Conservation (phyloP, 2,888 invertebrate genomes). For the Parnassius orleans region DNA sequence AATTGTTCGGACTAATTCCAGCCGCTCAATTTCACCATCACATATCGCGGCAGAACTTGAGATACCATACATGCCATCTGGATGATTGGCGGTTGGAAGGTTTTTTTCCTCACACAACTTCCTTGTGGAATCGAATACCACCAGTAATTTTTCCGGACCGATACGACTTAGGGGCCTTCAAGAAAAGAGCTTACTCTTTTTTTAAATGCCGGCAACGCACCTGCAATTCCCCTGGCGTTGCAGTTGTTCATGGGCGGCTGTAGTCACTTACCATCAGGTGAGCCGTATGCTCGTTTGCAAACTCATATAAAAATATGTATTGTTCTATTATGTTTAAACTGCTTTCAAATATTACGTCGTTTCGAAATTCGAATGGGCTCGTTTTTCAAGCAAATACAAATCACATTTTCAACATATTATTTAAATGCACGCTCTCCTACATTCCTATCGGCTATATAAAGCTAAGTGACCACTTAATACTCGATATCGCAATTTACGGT, state of each 20-base stretch:
- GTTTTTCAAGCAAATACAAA: neutral
- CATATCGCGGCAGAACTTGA: too few relatives aligned
- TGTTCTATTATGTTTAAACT: neutral
- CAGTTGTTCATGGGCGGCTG: neutral
- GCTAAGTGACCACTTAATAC: conserved; percentile 17
- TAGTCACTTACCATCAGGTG: neutral
- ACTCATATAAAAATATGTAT: neutral
- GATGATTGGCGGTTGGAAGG: too few relatives aligned
- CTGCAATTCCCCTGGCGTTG: too few relatives aligned
- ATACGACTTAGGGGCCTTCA: too few relatives aligned
- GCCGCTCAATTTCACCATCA: too few relatives aligned
- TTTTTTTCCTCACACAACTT: too few relatives aligned
- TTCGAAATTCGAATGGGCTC: conserved; percentile 1
- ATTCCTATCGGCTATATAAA: conserved; percentile 11
- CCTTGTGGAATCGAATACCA: too few relatives aligned
- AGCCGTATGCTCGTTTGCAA: neutral
- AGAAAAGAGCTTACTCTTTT: too few relatives aligned
- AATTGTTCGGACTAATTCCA: too few relatives aligned
- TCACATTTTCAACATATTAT: conserved; percentile 9
- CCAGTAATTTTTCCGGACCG: too few relatives aligned
- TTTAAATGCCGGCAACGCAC: too few relatives aligned
- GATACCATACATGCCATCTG: too few relatives aligned
- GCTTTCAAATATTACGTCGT: neutral
- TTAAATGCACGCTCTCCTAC: conserved; percentile 9
- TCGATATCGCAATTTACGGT: conserved; percentile 6